Evolutionary conservation across 2,888 invertebrate genomes (phyloP).

Genomic region (Andrena camellia): DNA sequence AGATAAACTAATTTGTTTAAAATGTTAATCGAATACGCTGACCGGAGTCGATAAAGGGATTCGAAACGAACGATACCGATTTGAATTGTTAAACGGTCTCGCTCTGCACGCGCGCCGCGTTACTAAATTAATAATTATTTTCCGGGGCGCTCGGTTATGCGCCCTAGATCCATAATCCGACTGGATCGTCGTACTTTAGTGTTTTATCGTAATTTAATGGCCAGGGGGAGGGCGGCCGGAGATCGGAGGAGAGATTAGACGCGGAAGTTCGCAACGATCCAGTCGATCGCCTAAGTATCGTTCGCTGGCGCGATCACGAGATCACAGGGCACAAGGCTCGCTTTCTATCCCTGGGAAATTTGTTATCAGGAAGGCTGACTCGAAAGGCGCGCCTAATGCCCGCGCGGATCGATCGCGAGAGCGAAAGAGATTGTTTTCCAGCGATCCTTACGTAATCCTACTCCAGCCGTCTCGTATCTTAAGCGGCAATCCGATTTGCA

Average conservation of each 20-base stretch:
- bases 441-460: slow-evolving; percentile 72
- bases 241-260: neutral
- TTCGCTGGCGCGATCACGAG: slow-evolving; percentile 9
- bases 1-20: neutral
- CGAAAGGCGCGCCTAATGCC: slow-evolving; percentile 62
- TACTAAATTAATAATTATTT: slow-evolving; percentile 39
- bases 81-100: slow-evolving; percentile 44
- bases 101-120: slow-evolving; percentile 30
- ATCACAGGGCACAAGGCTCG: neutral
- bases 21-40: slow-evolving; percentile 52
- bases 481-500: slow-evolving; percentile 70
- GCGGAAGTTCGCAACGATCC: neutral
- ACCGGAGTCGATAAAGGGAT: slow-evolving; percentile 41
- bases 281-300: slow-evolving; percentile 28
- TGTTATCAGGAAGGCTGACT: slow-evolving; percentile 59
- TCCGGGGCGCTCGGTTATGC: neutral
- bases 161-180: neutral
- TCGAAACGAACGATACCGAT: slow-evolving; percentile 31
- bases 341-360: slow-evolving; percentile 50
- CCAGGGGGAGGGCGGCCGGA: neutral
- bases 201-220: neutral
- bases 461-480: slow-evolving; percentile 62
- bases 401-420: slow-evolving; percentile 60
- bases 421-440: slow-evolving; percentile 69
- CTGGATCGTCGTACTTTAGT: neutral